Percentiles rank a stretch among this genome's conserved stretches.
Evolutionary conservation across 37 sponge, comb jelly and placozoan genomes (phyloP).

Genomic region (Agelas oroides): DNA sequence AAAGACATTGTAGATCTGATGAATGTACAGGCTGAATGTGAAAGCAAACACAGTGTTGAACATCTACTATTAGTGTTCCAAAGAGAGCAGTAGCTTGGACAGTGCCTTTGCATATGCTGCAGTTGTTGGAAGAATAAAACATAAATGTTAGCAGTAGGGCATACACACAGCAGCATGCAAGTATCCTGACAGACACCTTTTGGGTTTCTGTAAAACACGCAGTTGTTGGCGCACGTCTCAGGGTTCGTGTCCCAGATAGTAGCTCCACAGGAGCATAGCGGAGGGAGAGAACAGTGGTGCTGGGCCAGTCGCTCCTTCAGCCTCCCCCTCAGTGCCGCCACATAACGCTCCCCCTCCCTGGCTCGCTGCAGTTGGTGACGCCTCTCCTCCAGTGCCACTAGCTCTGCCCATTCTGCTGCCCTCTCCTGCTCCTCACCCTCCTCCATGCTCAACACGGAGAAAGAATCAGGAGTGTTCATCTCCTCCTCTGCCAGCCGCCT

Average conservation of each 20-base stretch:
- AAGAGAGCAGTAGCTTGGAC: slow-evolving; percentile 40
- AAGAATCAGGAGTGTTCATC: neutral
- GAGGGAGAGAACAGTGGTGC: slow-evolving; percentile 39
- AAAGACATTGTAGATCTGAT: no score
- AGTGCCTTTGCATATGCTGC: slow-evolving; percentile 67
- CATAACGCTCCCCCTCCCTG: slow-evolving; percentile 75
- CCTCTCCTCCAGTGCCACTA: slow-evolving; percentile 59
- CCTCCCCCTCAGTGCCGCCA: slow-evolving; percentile 61
- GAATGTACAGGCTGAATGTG: no score
- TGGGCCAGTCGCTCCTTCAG: slow-evolving; percentile 55
- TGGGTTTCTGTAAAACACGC: slow-evolving; percentile 77
- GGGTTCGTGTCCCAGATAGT: slow-evolving; percentile 83
- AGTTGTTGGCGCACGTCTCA: slow-evolving; percentile 85
- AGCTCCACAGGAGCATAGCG: slow-evolving; percentile 77
- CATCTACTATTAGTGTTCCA: neutral
- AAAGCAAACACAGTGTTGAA: neutral
- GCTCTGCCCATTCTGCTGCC: slow-evolving; percentile 42
- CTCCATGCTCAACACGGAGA: slow-evolving; percentile 7
- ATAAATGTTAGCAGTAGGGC: neutral
- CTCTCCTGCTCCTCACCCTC: slow-evolving; percentile 22
- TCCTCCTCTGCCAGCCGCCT: slow-evolving; percentile 38
- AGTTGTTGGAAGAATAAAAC: neutral
- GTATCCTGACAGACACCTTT: slow-evolving; percentile 29
- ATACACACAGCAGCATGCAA: neutral
- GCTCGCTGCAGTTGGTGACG: slow-evolving; percentile 42